Conservation (phyloP, 2,113 vertebrate genomes). For the Atherinomorus stipes region DNA sequence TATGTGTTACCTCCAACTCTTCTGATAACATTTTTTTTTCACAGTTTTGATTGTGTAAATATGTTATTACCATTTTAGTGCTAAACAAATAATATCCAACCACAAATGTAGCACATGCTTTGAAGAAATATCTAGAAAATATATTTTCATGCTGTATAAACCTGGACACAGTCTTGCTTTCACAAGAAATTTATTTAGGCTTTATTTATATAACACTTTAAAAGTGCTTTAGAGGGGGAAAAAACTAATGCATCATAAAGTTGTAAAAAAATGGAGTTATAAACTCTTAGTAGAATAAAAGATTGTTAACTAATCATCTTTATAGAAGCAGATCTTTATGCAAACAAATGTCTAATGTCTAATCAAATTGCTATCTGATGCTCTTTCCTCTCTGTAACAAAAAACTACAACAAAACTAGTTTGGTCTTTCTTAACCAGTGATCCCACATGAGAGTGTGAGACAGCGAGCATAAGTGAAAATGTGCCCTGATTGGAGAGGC, state of each 20-base stretch:
- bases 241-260: too few relatives aligned
- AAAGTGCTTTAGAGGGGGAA: too few relatives aligned
- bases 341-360: neutral
- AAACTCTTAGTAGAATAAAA: too few relatives aligned
- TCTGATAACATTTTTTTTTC: too few relatives aligned
- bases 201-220: too few relatives aligned
- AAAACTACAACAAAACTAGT: conserved; percentile 23
- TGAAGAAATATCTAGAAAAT: neutral
- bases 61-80: too few relatives aligned
- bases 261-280: too few relatives aligned
- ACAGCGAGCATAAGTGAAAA: conserved; percentile 45
- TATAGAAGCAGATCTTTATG: neutral
- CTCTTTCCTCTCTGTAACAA: conserved; percentile 25
- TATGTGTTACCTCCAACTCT: too few relatives aligned
- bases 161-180: neutral
- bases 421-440: conserved; percentile 37
- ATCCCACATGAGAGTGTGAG: conserved; percentile 54
- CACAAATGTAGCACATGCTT: neutral
- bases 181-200: neutral
- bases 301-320: too few relatives aligned
- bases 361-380: conserved; percentile 28
- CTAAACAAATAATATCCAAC: neutral
- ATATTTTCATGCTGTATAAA: too few relatives aligned
- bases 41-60: too few relatives aligned
- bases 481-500: conserved; percentile 69